Percentiles rank a stretch among this genome's conserved stretches.
Conservation (phyloP, 2,888 invertebrate genomes). For the Eilema griseolum region DNA sequence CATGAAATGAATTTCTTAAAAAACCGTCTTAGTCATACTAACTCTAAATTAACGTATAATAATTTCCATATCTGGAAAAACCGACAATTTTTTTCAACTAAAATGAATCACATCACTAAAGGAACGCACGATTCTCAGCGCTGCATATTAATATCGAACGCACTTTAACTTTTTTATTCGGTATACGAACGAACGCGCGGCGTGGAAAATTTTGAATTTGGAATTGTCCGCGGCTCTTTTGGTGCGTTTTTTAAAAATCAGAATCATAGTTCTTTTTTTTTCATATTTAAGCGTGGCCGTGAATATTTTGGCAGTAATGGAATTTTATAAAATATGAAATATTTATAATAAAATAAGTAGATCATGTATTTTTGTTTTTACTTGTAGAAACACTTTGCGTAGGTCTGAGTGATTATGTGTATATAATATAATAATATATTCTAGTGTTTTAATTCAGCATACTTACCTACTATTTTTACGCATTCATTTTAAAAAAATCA, state of each 20-base stretch:
- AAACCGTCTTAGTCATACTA: background rate
- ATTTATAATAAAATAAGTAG: background rate
- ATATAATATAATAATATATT: too few species aligned
- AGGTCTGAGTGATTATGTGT: background rate
- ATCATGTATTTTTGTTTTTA: background rate
- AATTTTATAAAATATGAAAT: conserved; percentile 29
- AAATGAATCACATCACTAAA: conserved; percentile 20
- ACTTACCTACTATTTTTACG: too few species aligned
- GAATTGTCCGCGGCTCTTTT: conserved; percentile 57
- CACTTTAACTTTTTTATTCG: conserved; percentile 52
- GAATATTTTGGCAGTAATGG: conserved; percentile 47
- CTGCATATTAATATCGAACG: conserved; percentile 53
- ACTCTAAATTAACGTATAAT: background rate
- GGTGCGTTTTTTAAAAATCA: conserved; percentile 49
- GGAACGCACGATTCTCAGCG: conserved; percentile 40
- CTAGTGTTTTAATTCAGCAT: too few species aligned
- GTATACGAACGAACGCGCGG: conserved; percentile 50
- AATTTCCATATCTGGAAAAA: background rate
- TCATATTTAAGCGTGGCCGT: conserved; percentile 35
- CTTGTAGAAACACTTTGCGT: background rate
- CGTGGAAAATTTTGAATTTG: conserved; percentile 60
- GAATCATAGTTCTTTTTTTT: conserved; percentile 27
- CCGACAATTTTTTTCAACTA: conserved; percentile 8
- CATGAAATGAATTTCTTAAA: background rate
- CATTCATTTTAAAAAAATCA: background rate